Conservation (phyloP, 2,888 invertebrate genomes). For the Sipha maydis region DNA sequence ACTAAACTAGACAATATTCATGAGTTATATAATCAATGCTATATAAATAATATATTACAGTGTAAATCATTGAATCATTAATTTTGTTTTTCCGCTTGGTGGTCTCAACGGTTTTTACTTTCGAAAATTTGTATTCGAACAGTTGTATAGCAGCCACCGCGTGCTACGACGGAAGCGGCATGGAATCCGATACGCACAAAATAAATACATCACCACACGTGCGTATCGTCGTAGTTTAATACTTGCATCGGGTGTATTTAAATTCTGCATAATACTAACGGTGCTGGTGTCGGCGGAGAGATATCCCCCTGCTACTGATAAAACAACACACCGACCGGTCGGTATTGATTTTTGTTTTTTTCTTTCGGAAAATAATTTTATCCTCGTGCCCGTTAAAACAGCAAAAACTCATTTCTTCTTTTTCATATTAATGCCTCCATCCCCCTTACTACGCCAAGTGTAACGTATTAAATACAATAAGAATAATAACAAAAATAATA, state of each 20-base stretch:
- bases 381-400: neutral
- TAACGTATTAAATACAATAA: too few relatives aligned
- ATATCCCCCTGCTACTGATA: neutral
- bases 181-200: neutral
- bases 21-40: too few relatives aligned
- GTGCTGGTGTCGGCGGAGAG: neutral
- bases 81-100: neutral
- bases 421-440: too few relatives aligned
- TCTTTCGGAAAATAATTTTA: neutral
- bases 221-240: too few relatives aligned
- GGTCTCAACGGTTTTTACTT: constrained; percentile 35
- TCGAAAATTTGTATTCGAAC: neutral
- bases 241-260: neutral
- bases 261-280: neutral
- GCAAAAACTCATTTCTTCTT: neutral
- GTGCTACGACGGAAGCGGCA: neutral
- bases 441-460: neutral
- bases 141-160: too few relatives aligned
- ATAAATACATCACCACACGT: too few relatives aligned
- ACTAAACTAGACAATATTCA: too few relatives aligned
- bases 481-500: too few relatives aligned
- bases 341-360: neutral
- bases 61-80: too few relatives aligned
- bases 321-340: neutral
- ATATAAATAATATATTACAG: too few relatives aligned